Evolutionary conservation across 2,888 invertebrate species (phyloP).

Genomic region (Caenorhabditis becei): DNA sequence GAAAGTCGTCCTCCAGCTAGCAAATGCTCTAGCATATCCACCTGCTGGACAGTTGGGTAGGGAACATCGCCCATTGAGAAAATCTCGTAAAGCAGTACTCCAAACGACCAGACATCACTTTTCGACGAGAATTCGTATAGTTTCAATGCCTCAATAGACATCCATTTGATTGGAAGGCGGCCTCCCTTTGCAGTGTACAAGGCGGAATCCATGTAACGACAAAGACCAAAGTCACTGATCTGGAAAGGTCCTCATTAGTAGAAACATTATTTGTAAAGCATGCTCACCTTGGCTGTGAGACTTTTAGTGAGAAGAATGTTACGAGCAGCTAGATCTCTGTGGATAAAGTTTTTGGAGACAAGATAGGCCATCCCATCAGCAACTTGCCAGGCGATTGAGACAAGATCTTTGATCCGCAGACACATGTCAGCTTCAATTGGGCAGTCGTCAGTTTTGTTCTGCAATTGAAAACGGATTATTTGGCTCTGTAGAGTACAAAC

Average conservation of each 20-base stretch:
- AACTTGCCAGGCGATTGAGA: slow-evolving; percentile 76
- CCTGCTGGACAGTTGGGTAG: slow-evolving; percentile 71
- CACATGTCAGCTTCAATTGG: slow-evolving; percentile 71
- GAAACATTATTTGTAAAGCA: neutral
- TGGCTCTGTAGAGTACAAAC: neutral
- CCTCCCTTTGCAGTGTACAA: slow-evolving; percentile 77
- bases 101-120: slow-evolving; percentile 76
- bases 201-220: slow-evolving; percentile 73
- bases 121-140: slow-evolving; percentile 73
- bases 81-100: slow-evolving; percentile 73
- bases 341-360: slow-evolving; percentile 72
- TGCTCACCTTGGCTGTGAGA: slow-evolving; percentile 71
- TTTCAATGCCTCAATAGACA: slow-evolving; percentile 75
- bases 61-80: slow-evolving; percentile 75
- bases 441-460: slow-evolving; percentile 67
- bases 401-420: slow-evolving; percentile 72
- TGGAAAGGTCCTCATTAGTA: slow-evolving; percentile 24
- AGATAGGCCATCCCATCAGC: slow-evolving; percentile 75
- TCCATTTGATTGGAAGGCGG: slow-evolving; percentile 77
- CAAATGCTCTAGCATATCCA: slow-evolving; percentile 72
- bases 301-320: slow-evolving; percentile 73
- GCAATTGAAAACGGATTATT: neutral
- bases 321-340: slow-evolving; percentile 74
- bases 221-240: slow-evolving; percentile 77
- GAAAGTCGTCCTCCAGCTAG: slow-evolving; percentile 66